Conservation (phyloP, 1,140 invertebrate genomes). For the Drosophila mayri region DNA sequence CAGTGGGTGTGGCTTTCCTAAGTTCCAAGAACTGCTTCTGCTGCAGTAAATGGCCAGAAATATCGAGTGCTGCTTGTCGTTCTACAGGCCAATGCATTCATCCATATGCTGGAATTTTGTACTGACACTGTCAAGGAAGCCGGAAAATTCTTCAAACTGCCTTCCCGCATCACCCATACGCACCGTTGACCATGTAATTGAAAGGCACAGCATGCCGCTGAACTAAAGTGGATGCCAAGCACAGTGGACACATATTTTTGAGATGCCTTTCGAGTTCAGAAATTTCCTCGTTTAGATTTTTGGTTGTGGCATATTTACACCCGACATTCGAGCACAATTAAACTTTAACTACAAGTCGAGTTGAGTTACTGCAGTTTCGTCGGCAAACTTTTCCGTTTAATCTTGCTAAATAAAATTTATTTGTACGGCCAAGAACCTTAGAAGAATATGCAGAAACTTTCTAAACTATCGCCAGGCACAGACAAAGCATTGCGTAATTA, state of each 20-base stretch:
- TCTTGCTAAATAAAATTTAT: slow-evolving; percentile 28
- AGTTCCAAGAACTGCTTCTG: slow-evolving; percentile 25
- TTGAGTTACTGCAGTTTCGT: slow-evolving; percentile 29
- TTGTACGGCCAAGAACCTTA: neutral
- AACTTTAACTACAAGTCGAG: slow-evolving; percentile 2
- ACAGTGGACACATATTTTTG: slow-evolving; percentile 25
- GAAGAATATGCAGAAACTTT: neutral
- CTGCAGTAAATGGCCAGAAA: slow-evolving; percentile 47
- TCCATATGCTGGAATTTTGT: slow-evolving; percentile 54
- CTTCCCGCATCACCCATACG: slow-evolving; percentile 36
- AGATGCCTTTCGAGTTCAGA: slow-evolving; percentile 19
- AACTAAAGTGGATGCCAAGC: slow-evolving; percentile 17
- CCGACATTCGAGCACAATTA: slow-evolving; percentile 16
- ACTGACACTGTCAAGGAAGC: slow-evolving; percentile 32
- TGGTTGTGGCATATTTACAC: slow-evolving; percentile 12
- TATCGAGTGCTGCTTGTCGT: slow-evolving; percentile 23
- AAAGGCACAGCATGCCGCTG: slow-evolving; percentile 32
- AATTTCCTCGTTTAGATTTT: slow-evolving; percentile 29
- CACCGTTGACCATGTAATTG: slow-evolving; percentile 45
- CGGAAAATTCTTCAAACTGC: slow-evolving; percentile 31
- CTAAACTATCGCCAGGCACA: neutral
- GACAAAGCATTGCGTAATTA: slow-evolving; percentile 4
- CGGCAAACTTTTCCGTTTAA: slow-evolving; percentile 23
- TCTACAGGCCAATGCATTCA: slow-evolving; percentile 31
- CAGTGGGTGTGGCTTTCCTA: slow-evolving; percentile 20